Conservation (phyloP, 2,888 invertebrate genomes). For the Rhagonycha fulva region DNA sequence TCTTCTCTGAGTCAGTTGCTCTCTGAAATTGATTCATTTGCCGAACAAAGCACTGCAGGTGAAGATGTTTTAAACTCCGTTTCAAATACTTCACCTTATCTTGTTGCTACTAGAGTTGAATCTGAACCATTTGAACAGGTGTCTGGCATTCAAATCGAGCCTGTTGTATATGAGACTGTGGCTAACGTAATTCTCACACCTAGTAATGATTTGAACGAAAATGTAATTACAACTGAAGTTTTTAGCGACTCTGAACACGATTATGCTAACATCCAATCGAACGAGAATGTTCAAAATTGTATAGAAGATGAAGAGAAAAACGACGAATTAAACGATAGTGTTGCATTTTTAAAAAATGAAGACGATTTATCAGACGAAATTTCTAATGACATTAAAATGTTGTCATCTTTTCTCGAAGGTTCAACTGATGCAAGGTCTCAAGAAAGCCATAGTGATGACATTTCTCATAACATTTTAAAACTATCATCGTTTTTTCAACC, state of each 20-base stretch:
- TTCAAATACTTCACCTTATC: constrained; percentile 45
- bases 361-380: not conserved
- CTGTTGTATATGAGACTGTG: constrained; percentile 40
- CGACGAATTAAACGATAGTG: not conserved
- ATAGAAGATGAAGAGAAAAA: constrained; percentile 20
- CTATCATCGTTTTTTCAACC: not conserved
- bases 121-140: constrained; percentile 41
- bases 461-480: not conserved
- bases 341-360: not conserved
- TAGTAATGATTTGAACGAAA: constrained; percentile 32
- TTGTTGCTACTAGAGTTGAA: constrained; percentile 40
- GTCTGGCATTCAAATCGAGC: constrained; percentile 40
- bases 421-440: not conserved
- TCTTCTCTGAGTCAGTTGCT: constrained; percentile 28
- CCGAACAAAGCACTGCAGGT: constrained; percentile 57
- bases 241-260: constrained; percentile 36
- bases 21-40: constrained; percentile 54
- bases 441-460: not conserved
- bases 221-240: constrained; percentile 35
- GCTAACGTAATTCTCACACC: constrained; percentile 49
- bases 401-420: not conserved
- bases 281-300: constrained; percentile 37
- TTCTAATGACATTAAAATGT: not conserved
- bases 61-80: constrained; percentile 57
- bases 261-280: constrained; percentile 50